Evolutionary conservation across 64 coral and sea anemone genomes (phyloP).

Genomic region (Montipora foliosa): DNA sequence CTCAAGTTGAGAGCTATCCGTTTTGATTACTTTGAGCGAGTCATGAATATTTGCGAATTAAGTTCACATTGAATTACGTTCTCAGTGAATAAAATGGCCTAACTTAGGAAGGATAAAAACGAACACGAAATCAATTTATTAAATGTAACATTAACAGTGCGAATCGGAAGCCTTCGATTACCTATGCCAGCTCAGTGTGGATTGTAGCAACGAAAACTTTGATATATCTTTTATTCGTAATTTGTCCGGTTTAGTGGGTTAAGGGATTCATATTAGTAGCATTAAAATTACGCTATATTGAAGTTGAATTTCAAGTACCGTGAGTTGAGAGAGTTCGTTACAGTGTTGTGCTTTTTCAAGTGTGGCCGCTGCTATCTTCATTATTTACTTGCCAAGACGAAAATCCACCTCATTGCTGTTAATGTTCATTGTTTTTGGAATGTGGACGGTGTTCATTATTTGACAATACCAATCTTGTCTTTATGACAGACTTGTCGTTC

Average conservation of each 20-base stretch:
- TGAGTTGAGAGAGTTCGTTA: not conserved
- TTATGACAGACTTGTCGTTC: not conserved
- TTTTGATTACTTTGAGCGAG: too few relatives aligned
- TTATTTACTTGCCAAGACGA: not conserved
- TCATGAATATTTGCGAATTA: too few relatives aligned
- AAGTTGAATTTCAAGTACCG: not conserved
- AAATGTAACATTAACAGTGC: not conserved
- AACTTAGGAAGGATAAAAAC: too few relatives aligned
- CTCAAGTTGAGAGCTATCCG: too few relatives aligned
- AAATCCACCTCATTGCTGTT: not conserved
- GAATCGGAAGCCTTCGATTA: not conserved
- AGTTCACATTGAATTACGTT: too few relatives aligned
- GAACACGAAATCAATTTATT: not conserved
- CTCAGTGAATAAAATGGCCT: too few relatives aligned
- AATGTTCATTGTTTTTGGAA: not conserved
- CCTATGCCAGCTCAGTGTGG: not conserved
- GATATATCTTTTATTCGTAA: not conserved
- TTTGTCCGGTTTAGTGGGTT: not conserved
- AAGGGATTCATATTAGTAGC: not conserved
- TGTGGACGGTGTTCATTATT: too few relatives aligned
- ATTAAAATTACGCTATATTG: conserved; percentile 1
- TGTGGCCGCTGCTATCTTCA: not conserved
- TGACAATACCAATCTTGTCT: too few relatives aligned
- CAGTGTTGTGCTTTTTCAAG: not conserved
- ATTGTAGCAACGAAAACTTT: not conserved